These are phyloP conservation scores for Zelleria hepariella DNA, from an alignment of 2,888 invertebrate species.

Conservation along the genomic window DNA sequence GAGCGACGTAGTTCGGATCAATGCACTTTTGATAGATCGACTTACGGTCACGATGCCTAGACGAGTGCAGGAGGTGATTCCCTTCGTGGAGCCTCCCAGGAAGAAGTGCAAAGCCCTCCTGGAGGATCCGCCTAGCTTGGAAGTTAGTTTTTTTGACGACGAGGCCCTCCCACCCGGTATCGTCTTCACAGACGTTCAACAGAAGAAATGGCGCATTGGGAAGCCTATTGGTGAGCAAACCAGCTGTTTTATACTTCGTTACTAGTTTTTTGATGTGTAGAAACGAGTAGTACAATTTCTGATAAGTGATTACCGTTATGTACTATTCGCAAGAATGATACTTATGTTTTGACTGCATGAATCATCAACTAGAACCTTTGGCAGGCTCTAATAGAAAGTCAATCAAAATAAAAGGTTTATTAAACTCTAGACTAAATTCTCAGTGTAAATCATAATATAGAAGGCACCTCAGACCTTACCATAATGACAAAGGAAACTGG, in stretches of 20 bases:
- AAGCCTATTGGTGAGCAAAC: constrained; percentile 79
- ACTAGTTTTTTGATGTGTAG: too few relatives aligned
- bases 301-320: too few relatives aligned
- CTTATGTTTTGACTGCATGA: too few relatives aligned
- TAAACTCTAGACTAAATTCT: too few relatives aligned
- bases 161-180: constrained; percentile 77
- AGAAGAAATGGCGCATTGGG: constrained; percentile 90
- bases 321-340: too few relatives aligned
- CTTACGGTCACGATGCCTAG: constrained; percentile 42
- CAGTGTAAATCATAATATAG: background rate
- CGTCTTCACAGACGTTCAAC: constrained; percentile 83
- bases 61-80: constrained; percentile 41
- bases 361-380: too few relatives aligned
- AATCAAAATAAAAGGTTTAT: background rate
- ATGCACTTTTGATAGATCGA: background rate
- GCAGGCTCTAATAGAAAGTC: too few relatives aligned
- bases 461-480: background rate
- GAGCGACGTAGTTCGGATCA: background rate
- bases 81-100: constrained; percentile 39
- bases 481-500: constrained; percentile 18
- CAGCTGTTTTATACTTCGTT: background rate
- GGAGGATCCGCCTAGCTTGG: constrained; percentile 37
- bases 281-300: too few relatives aligned
- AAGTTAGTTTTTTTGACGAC: constrained; percentile 54
- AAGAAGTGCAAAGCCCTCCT: constrained; percentile 42